phyloP scores from a whole-genome alignment of 2,113 vertebrate species.

The Pedetes capensis region DNA sequence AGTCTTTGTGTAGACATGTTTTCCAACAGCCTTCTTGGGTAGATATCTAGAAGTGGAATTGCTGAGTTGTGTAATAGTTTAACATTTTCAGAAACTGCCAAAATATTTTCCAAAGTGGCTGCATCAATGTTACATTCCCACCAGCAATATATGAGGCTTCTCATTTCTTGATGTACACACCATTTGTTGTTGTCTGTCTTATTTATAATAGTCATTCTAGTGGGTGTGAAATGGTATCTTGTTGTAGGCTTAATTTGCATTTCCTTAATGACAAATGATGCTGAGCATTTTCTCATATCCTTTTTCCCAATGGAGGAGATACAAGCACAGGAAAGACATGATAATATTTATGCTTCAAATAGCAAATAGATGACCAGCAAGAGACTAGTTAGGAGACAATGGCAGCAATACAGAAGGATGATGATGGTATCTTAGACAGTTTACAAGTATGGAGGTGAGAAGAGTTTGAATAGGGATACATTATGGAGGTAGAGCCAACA shows the following conservation, averaged over 20 bases:
- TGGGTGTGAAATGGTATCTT: background rate
- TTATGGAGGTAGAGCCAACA: background rate
- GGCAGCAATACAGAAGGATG: background rate
- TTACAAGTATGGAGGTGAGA: background rate
- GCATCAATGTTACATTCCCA: background rate
- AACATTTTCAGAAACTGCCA: constrained; percentile 40
- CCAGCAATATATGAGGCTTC: background rate
- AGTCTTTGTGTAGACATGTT: background rate
- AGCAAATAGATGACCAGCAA: background rate
- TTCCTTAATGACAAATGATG: background rate
- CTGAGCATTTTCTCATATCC: background rate
- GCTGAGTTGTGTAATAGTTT: background rate
- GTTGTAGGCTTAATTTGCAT: background rate
- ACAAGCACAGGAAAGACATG: background rate
- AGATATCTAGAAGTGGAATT: background rate
- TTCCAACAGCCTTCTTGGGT: background rate
- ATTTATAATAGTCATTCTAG: background rate
- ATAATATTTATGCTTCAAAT: background rate
- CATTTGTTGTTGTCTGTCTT: background rate
- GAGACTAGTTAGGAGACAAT: background rate
- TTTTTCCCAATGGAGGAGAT: background rate
- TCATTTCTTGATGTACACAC: background rate
- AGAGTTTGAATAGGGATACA: background rate
- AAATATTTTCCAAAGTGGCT: background rate
- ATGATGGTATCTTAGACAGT: background rate